These are phyloP conservation scores for Sinocyclocheilus maitianheensis DNA, from an alignment of 2,113 vertebrate species.

Conservation along the genomic window DNA sequence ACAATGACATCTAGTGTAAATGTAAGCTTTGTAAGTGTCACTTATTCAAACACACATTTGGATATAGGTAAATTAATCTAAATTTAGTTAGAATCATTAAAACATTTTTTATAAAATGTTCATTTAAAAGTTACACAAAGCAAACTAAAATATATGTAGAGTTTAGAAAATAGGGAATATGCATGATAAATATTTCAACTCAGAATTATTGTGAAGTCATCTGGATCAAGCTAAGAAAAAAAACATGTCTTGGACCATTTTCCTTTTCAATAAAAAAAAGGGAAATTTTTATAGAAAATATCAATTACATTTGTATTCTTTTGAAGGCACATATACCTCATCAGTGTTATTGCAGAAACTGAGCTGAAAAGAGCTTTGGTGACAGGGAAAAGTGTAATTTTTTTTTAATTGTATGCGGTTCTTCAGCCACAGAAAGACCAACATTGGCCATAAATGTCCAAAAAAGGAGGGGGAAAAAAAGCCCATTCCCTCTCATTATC, in stretches of 20 bases:
- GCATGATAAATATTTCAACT: conserved; percentile 13
- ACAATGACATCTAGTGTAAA: not conserved
- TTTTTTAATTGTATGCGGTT: not conserved
- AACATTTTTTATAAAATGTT: not conserved
- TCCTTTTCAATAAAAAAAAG: not conserved
- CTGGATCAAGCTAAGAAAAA: not conserved
- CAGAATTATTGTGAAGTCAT: not conserved
- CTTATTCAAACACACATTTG: not conserved
- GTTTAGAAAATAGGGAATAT: not conserved
- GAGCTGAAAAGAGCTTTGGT: not conserved
- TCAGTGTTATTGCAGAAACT: not conserved
- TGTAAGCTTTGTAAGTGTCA: not conserved
- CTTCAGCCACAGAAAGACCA: not conserved
- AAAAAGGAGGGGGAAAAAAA: not conserved
- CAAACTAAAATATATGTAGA: conserved; percentile 12
- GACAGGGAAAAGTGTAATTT: not conserved
- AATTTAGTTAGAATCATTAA: not conserved
- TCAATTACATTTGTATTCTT: not conserved
- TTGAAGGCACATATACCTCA: not conserved
- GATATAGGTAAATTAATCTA: not conserved
- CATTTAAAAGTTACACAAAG: not conserved
- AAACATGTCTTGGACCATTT: not conserved
- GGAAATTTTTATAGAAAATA: not conserved
- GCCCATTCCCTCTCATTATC: not conserved
- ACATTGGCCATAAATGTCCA: not conserved